Evolutionary conservation across 2,797 vertebrate genomes (phyloP).

Genomic region (Pelodytes ibericus): DNA sequence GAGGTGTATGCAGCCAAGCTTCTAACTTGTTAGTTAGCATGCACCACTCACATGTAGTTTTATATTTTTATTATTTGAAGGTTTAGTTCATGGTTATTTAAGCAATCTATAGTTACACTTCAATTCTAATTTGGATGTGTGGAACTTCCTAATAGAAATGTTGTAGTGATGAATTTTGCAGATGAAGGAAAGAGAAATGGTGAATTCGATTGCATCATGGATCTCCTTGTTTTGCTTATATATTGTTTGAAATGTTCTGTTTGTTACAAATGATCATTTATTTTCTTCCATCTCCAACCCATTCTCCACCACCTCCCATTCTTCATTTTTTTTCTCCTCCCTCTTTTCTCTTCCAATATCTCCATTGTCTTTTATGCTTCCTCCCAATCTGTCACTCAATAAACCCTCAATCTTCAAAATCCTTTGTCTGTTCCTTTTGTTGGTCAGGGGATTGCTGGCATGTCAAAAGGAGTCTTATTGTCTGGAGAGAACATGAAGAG

Average conservation of each 20-base stretch:
- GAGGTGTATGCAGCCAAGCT: too few species aligned
- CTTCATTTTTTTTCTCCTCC: not conserved
- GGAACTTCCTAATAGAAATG: too few species aligned
- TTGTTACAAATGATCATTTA: not conserved
- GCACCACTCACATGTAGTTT: too few species aligned
- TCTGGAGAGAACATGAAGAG: constrained; percentile 9
- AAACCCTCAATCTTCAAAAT: constrained; percentile 13
- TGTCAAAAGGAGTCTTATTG: constrained; percentile 25
- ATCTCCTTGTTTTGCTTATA: not conserved
- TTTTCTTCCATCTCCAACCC: constrained; percentile 2
- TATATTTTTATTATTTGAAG: too few species aligned
- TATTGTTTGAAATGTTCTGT: not conserved
- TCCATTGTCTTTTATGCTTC: constrained; percentile 12
- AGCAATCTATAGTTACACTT: too few species aligned
- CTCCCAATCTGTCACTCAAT: constrained; percentile 39
- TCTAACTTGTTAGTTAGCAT: too few species aligned
- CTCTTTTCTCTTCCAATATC: constrained; percentile 21
- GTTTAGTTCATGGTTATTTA: too few species aligned
- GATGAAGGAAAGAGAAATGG: not conserved
- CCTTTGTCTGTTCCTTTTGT: constrained; percentile 13
- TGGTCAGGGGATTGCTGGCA: not conserved
- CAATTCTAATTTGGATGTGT: too few species aligned
- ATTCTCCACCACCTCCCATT: not conserved
- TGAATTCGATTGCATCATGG: not conserved
- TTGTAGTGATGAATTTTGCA: not conserved